Conservation (phyloP, 2,888 invertebrate genomes). For the Sesia bembeciformis region DNA sequence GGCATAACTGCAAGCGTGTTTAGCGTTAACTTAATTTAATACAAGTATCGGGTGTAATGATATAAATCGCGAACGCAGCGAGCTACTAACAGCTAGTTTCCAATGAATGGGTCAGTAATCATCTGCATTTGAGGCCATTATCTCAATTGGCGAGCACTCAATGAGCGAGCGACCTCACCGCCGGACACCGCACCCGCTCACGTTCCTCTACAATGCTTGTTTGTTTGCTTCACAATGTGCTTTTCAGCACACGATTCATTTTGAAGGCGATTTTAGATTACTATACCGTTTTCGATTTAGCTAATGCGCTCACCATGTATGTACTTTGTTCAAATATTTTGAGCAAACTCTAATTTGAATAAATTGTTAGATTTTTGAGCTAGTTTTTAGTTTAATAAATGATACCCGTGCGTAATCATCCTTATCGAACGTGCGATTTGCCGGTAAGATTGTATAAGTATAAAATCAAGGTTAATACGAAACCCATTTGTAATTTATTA, state of each 20-base stretch:
- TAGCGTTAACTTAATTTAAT: slow-evolving; percentile 47
- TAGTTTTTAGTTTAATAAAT: too few relatives aligned
- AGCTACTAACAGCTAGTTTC: slow-evolving; percentile 50
- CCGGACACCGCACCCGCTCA: slow-evolving; percentile 63
- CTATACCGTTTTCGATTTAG: too few relatives aligned
- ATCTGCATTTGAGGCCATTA: slow-evolving; percentile 70
- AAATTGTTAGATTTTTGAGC: background rate
- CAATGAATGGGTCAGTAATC: slow-evolving; percentile 69
- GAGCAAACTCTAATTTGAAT: background rate
- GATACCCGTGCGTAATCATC: too few relatives aligned
- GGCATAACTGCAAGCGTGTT: slow-evolving; percentile 28
- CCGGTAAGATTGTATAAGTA: too few relatives aligned
- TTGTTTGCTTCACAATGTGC: slow-evolving; percentile 56
- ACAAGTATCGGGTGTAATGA: slow-evolving; percentile 32
- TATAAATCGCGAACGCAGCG: slow-evolving; percentile 42
- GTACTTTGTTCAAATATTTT: background rate
- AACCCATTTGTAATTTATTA: too few relatives aligned
- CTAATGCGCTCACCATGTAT: too few relatives aligned
- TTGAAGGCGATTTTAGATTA: background rate
- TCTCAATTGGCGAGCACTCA: slow-evolving; percentile 68
- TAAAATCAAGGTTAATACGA: too few relatives aligned
- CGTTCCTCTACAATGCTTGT: slow-evolving; percentile 34
- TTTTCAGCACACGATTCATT: slow-evolving; percentile 22
- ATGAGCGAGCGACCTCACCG: slow-evolving; percentile 52
- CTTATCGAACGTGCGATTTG: too few relatives aligned